phyloP scores from a whole-genome alignment of 2,113 vertebrate species.

The Laticauda colubrina region DNA sequence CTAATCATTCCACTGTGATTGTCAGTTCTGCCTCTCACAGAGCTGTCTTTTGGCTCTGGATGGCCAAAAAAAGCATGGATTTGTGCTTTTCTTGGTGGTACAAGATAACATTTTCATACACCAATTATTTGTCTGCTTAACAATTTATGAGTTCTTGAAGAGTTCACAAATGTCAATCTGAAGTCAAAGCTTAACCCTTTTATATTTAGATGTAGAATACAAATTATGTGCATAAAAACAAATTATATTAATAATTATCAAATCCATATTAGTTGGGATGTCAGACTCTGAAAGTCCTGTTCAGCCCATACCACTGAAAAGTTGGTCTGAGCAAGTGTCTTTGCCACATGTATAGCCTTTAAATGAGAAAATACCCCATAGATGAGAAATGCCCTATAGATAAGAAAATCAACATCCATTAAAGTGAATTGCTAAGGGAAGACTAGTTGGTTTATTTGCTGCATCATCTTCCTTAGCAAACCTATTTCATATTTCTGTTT shows the following conservation, averaged over 20 bases:
- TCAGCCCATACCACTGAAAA: neutral
- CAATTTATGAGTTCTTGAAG: neutral
- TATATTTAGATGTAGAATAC: neutral
- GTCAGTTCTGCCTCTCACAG: neutral
- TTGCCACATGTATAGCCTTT: neutral
- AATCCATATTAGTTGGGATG: neutral
- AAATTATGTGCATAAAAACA: neutral
- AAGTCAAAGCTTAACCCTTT: neutral
- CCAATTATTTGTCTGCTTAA: neutral
- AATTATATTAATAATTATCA: neutral
- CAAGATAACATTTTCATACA: neutral
- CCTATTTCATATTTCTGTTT: neutral
- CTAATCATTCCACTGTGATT: neutral
- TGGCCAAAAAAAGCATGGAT: neutral
- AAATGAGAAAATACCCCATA: neutral
- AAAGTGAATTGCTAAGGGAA: neutral
- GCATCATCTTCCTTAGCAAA: neutral
- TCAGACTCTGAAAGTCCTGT: neutral
- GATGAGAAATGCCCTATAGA: neutral
- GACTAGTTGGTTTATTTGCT: neutral
- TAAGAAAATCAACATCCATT: neutral
- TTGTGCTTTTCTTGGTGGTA: neutral
- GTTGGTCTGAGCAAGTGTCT: neutral
- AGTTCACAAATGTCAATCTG: neutral
- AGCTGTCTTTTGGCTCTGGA: neutral